Evolutionary conservation across 2,113 vertebrate genomes (phyloP).

Genomic region (Brienomyrus longianalis): DNA sequence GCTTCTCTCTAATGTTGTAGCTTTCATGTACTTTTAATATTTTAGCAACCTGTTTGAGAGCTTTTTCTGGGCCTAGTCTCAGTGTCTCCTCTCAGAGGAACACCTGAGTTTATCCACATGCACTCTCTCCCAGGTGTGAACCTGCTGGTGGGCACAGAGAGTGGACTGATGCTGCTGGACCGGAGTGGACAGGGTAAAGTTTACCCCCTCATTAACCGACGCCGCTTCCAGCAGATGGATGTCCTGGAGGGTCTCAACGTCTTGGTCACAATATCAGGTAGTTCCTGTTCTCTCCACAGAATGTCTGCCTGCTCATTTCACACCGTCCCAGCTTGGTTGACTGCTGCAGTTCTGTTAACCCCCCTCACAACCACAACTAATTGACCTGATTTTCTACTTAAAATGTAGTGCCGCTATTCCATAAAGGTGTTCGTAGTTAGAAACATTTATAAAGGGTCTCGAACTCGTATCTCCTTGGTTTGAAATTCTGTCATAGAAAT

Average conservation of each 20-base stretch:
- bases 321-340: background rate
- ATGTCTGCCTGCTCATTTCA: background rate
- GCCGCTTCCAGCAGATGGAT: slow-evolving; percentile 97
- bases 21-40: background rate
- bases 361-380: background rate
- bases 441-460: background rate
- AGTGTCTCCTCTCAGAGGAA: too few relatives aligned
- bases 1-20: background rate
- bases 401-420: background rate
- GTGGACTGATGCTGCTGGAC: slow-evolving; percentile 94
- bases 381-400: background rate
- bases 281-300: slow-evolving; percentile 5
- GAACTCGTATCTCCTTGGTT: background rate
- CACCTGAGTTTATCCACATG: background rate
- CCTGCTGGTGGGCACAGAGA: slow-evolving; percentile 92
- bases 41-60: background rate
- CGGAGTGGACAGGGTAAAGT: slow-evolving; percentile 97
- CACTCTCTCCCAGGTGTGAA: slow-evolving; percentile 79
- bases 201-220: slow-evolving; percentile 88
- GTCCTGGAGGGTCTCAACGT: slow-evolving; percentile 96
- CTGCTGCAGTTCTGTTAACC: background rate
- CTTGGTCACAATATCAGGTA: slow-evolving; percentile 96
- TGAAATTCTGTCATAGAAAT: background rate
- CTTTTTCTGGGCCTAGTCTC: background rate
- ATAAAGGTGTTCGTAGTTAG: background rate